Conservation (phyloP, 2,888 invertebrate species). For the Brenthis hecate region DNA sequence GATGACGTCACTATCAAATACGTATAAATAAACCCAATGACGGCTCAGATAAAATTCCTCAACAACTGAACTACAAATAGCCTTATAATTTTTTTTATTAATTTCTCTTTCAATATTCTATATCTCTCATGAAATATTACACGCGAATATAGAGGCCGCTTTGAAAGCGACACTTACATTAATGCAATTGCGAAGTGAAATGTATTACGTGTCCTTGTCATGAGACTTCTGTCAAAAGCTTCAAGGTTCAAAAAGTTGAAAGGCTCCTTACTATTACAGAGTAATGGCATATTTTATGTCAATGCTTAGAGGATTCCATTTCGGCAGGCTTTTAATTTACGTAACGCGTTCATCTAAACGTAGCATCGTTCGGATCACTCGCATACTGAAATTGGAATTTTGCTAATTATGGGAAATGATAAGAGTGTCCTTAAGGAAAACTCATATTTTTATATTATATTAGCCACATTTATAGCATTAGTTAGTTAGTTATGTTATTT, state of each 20-base stretch:
- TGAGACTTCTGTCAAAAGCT: neutral
- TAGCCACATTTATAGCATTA: too few species aligned
- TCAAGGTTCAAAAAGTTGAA: slow-evolving; percentile 12
- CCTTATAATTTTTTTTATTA: too few species aligned
- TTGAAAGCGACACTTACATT: slow-evolving; percentile 1
- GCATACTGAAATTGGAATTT: neutral
- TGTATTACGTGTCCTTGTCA: slow-evolving; percentile 11
- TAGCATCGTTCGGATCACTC: slow-evolving; percentile 3
- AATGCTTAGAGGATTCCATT: neutral
- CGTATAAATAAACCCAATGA: too few species aligned
- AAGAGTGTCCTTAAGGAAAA: too few species aligned
- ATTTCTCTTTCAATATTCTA: neutral
- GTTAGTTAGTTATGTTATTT: too few species aligned
- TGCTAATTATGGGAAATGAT: neutral
- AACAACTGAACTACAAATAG: too few species aligned
- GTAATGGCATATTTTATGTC: slow-evolving; percentile 11
- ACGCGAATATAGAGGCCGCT: neutral
- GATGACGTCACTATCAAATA: too few species aligned
- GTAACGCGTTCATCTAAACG: neutral
- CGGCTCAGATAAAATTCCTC: too few species aligned
- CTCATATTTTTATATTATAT: too few species aligned
- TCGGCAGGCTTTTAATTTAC: slow-evolving; percentile 6
- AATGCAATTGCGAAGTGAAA: slow-evolving; percentile 2
- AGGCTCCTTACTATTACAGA: slow-evolving; percentile 6
- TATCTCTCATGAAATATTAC: neutral